Evolutionary conservation across 2,797 vertebrate species (phyloP).

Genomic region (Eulemur albifrons): DNA sequence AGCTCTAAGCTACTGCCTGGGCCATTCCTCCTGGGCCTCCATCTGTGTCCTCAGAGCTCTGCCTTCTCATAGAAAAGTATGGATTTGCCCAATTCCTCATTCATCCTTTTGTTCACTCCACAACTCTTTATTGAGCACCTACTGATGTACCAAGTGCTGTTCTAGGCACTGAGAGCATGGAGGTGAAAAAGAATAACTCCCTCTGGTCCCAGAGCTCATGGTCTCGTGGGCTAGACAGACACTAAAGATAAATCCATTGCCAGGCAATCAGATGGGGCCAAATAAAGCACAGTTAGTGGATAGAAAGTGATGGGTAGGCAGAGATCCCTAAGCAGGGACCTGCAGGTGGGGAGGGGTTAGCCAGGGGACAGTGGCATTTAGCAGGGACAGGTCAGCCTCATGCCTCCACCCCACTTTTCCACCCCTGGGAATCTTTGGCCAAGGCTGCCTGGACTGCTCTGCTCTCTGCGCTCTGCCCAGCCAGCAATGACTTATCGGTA

Average conservation of each 20-base stretch:
- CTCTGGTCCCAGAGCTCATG: fast-evolving
- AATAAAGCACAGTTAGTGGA: neutral
- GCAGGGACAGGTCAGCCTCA: no score
- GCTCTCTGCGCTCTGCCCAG: neutral
- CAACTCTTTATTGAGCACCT: neutral
- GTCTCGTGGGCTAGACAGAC: neutral
- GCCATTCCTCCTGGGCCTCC: neutral
- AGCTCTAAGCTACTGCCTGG: neutral
- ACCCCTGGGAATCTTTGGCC: neutral
- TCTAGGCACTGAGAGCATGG: neutral
- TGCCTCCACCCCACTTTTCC: neutral
- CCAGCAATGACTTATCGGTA: neutral
- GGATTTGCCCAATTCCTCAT: fast-evolving
- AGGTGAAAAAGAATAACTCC: neutral
- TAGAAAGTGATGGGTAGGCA: no score
- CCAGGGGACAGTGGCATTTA: neutral
- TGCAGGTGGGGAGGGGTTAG: neutral
- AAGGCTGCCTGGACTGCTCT: neutral
- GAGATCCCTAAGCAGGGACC: neutral
- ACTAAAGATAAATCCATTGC: neutral
- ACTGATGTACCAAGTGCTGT: neutral
- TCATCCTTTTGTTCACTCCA: neutral
- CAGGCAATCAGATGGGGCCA: neutral
- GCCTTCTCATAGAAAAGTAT: neutral
- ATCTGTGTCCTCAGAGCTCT: neutral